Conservation (phyloP, 2,888 invertebrate species). For the Latrodectus hesperus region DNA sequence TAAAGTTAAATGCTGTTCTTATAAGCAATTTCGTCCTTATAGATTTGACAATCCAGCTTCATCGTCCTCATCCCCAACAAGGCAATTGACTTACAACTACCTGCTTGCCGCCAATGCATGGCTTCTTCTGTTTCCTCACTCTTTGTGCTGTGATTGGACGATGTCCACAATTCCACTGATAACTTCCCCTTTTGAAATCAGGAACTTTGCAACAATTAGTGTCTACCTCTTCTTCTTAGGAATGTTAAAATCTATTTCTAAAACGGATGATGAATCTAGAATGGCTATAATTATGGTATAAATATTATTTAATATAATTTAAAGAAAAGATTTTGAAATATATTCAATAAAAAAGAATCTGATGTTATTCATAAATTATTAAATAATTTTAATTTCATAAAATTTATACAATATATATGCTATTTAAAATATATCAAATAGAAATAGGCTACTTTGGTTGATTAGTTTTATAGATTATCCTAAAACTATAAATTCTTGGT, state of each 20-base stretch:
- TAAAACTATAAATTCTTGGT: no score
- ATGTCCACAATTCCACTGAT: slow-evolving; percentile 96
- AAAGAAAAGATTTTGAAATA: no score
- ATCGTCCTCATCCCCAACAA: slow-evolving; percentile 85
- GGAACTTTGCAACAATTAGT: slow-evolving; percentile 87
- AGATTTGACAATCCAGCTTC: slow-evolving; percentile 98
- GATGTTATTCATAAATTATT: no score
- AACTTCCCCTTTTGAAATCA: slow-evolving; percentile 84
- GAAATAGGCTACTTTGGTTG: no score
- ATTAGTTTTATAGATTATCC: no score
- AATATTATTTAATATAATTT: not conserved
- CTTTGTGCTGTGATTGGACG: slow-evolving; percentile 98
- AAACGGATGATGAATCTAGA: slow-evolving; percentile 47
- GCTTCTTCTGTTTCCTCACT: slow-evolving; percentile 90
- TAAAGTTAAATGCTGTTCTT: no score
- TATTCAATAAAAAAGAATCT: no score
- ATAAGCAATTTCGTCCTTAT: slow-evolving; percentile 19
- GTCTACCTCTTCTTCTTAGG: slow-evolving; percentile 79
- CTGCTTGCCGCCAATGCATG: slow-evolving; percentile 92
- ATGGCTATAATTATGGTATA: slow-evolving; percentile 47
- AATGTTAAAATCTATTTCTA: slow-evolving; percentile 72
- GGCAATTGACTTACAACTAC: slow-evolving; percentile 96
- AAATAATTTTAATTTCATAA: no score
- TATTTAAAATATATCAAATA: no score
- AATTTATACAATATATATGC: no score